These are phyloP conservation scores for Trimorus sp. DNA, from an alignment of 2,888 invertebrate species.

Conservation along the genomic window DNA sequence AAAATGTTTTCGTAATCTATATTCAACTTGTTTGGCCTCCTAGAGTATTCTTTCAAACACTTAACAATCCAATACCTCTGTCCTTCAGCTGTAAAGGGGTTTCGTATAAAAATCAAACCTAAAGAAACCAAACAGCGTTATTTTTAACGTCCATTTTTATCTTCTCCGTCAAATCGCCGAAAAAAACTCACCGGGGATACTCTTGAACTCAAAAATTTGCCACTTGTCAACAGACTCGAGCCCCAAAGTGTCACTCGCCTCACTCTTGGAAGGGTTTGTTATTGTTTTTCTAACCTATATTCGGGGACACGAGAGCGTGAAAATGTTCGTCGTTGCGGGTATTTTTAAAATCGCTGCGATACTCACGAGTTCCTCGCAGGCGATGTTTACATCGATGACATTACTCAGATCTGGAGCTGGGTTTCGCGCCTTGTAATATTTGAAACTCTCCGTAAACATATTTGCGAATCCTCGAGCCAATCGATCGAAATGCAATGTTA, in stretches of 20 bases:
- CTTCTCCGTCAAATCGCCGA: background rate
- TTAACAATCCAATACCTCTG: conserved; percentile 92
- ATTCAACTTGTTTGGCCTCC: conserved; percentile 87
- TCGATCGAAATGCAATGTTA: no score
- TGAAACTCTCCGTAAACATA: no score
- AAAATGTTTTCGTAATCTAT: conserved; percentile 83
- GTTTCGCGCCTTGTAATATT: no score
- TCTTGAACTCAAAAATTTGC: conserved; percentile 85
- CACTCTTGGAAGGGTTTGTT: conserved; percentile 35
- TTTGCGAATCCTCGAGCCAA: no score
- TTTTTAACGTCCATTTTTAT: background rate
- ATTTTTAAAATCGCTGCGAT: no score
- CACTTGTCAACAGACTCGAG: conserved; percentile 83
- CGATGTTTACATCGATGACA: no score
- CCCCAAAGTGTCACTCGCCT: conserved; percentile 76
- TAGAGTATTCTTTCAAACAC: conserved; percentile 90
- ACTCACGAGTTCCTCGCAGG: no score
- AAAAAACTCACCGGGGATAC: conserved; percentile 83
- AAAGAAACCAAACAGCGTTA: conserved; percentile 45
- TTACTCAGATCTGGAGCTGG: no score
- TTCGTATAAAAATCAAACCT: conserved; percentile 91
- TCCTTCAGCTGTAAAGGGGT: conserved; percentile 90
- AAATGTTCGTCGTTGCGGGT: no score
- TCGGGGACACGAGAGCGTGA: background rate
- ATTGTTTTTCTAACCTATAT: conserved; percentile 77